Percentiles rank a stretch among this genome's conserved stretches.
These are phyloP conservation scores for Malthinus flaveolus DNA, from an alignment of 2,888 invertebrate species.

Conservation along the genomic window DNA sequence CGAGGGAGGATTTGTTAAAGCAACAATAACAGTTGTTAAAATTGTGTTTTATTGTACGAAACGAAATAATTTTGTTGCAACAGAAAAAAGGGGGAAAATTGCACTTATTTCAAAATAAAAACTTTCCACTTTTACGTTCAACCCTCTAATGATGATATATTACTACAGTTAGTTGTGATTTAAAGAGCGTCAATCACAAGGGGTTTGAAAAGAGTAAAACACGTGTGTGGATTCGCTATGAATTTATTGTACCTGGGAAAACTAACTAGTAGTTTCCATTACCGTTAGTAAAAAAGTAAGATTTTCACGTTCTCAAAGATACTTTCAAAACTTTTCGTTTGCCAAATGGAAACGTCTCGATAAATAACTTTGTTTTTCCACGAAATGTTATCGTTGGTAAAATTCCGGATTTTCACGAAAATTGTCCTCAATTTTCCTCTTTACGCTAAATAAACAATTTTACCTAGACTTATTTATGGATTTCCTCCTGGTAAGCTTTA, in stretches of 20 bases:
- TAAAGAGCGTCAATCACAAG: slow-evolving; percentile 15
- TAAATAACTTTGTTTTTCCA: slow-evolving; percentile 21
- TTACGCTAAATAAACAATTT: no score
- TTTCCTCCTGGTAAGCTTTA: not conserved
- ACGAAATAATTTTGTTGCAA: no score
- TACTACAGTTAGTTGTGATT: slow-evolving; percentile 7
- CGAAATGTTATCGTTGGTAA: slow-evolving; percentile 2
- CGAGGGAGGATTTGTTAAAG: no score
- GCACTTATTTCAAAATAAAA: not conserved
- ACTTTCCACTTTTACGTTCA: not conserved
- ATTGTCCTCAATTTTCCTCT: slow-evolving; percentile 1
- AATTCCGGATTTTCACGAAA: not conserved
- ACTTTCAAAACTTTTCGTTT: slow-evolving; percentile 14
- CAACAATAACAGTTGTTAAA: no score
- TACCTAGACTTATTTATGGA: not conserved
- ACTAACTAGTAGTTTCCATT: slow-evolving; percentile 24
- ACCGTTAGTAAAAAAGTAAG: slow-evolving; percentile 11
- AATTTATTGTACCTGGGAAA: slow-evolving; percentile 17
- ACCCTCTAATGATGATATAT: slow-evolving; percentile 16
- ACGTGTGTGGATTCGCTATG: slow-evolving; percentile 7
- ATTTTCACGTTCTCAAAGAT: slow-evolving; percentile 10
- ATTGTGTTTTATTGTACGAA: no score
- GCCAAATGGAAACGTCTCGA: slow-evolving; percentile 23
- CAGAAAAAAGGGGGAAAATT: no score
- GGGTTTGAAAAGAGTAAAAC: slow-evolving; percentile 11